Evolutionary conservation across 2,888 invertebrate species (phyloP).

Genomic region (Barypeithes pellucidus): DNA sequence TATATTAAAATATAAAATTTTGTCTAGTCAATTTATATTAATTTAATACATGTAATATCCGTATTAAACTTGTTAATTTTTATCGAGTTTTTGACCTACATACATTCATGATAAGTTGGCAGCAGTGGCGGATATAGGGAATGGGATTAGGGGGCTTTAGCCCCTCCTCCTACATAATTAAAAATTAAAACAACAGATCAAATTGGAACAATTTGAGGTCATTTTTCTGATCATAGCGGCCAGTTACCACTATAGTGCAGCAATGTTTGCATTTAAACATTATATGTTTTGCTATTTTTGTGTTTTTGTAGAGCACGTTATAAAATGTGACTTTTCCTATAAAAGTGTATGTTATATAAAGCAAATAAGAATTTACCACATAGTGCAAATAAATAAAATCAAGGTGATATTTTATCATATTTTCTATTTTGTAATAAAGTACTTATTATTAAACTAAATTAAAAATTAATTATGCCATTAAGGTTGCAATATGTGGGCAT

Average conservation of each 20-base stretch:
- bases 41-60: not conserved
- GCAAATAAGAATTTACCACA: not conserved
- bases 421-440: not conserved
- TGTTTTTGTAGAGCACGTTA: too few relatives aligned
- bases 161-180: too few relatives aligned
- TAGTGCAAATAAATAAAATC: not conserved
- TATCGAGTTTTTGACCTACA: constrained; percentile 2
- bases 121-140: too few relatives aligned
- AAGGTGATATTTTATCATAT: not conserved
- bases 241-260: too few relatives aligned
- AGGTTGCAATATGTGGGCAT: constrained; percentile 3
- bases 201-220: too few relatives aligned
- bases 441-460: not conserved
- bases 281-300: too few relatives aligned
- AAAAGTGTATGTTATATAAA: not conserved
- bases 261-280: too few relatives aligned
- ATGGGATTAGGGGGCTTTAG: too few relatives aligned
- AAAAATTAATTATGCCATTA: not conserved
- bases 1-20: not conserved
- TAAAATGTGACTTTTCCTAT: too few relatives aligned
- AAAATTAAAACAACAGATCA: too few relatives aligned
- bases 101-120: not conserved
- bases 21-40: not conserved
- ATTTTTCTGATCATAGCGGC: too few relatives aligned
- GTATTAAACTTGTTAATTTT: not conserved